Base-by-base conservation (phyloP, 2,797 vertebrate genomes). In the Tachyglossus aculeatus region DNA sequence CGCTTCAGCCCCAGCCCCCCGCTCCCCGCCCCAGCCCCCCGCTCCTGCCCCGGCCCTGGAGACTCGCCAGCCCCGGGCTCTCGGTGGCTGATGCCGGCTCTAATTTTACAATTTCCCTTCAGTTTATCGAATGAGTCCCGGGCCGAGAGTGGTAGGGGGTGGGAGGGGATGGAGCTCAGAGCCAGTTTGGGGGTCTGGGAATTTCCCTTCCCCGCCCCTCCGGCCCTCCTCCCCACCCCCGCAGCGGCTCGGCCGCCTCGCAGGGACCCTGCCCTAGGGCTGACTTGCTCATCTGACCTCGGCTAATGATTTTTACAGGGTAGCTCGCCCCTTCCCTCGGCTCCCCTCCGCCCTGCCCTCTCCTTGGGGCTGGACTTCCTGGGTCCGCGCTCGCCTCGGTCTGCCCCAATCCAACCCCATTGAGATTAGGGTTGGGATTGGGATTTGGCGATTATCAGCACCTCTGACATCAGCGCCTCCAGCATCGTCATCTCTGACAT, bases 1-100 rank as follows among this genome's bases (percentile, higher is more conserved):
- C 91, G 85, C 93, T 96, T 92, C 87, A 92, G 88, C 91, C 88
- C 92, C 89, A 89, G 95, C 94, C 93, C 93, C 93, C 96, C 94
- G 84, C 81, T 83, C 88, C 88, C 85, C 77, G 91, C 93, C 94
- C 82, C 84, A 78, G 93, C 93, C 91, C 75, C 83, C 78, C 68
- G 76, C 89, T 85, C 81, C 91, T 89, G 88, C 58, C 60, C 80
- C 81, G 78, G 90, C 92, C 89, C n/a, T n/a, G n/a, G n/a, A n/a
- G n/a, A n/a, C n/a, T n/a, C n/a, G n/a, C n/a, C n/a, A n/a, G n/a
- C n/a, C n/a, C n/a, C n/a, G n/a, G n/a, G n/a, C 91, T 90, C 92
- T 76, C 87, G 91, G 92, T 90, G 90, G 74, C 89, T 90, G 89
- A 93, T 95, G 94, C 95, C 94, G 95, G 91, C 88, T 96, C 91